Evolutionary conservation across 2,797 vertebrate genomes (phyloP), one percentile per base, ranked within the genome.

Genomic region (Malurus leucopterus): DNA sequence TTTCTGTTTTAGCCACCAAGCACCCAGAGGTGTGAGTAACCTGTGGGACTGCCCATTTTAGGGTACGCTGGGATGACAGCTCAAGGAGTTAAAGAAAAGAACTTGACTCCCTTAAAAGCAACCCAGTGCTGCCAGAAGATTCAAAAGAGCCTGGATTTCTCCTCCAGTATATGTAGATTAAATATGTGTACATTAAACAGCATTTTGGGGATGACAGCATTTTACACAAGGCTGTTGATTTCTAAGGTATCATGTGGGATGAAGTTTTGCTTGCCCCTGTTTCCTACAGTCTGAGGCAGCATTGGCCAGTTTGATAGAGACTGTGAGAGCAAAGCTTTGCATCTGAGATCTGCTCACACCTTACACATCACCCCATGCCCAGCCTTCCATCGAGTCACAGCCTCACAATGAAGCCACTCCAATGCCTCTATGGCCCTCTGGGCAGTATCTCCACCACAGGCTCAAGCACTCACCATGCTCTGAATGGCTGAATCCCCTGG

Each of bases 391-490:
- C 49, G 58, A 75, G 46, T 29, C 75, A 73, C 9, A 54, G 22
- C 24, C 46, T 26, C 47, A 67, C 0, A 0, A 5, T 14, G 29
- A 50, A 27, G 19, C 27, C 3, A 4, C 38, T 44, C 21, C 51
- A 61, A 18, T 12, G 40, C 21, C 46, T 54, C 43, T 41, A 20
- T 50, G 24, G 19, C 34, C 23, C 55, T 77, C 23, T 40, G 54
- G 68, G 40, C 26, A 65, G 58, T 0, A 1, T 43, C 59, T 55
- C 58, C 2, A 1, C 41, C 47, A 69, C 32, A 3, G 3, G 6
- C 26, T 34, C 38, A 82, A 86, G 18, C 1, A 34, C 96, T 97
- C 81, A 98, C 97, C 96, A 86, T 93, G 58, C 92, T 94, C 62
- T 94, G 94, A 67, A 93, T 76, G 57, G 95, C 90, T 1, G 90